phyloP scores from a whole-genome alignment of 2,888 invertebrate species.

The Scrobipalpa atriplicella region DNA sequence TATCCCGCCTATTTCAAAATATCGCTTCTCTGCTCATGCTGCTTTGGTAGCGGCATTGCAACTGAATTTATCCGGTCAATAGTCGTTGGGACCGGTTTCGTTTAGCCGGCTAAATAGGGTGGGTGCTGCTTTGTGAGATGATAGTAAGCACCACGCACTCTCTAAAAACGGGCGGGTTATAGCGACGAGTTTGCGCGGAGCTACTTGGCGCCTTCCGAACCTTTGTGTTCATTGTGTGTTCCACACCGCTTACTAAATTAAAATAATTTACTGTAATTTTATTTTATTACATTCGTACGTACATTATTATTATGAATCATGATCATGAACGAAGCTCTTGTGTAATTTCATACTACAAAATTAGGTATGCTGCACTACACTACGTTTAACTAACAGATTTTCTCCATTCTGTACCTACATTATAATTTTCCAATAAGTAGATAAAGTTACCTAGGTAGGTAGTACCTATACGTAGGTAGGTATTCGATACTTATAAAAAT shows the following conservation, averaged over 20 bases:
- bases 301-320: background rate
- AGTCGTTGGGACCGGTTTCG: constrained; percentile 48
- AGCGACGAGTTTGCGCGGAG: constrained; percentile 45
- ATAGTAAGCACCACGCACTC: constrained; percentile 14
- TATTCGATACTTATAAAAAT: no score
- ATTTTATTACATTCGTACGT: background rate
- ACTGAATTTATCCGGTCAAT: constrained; percentile 63
- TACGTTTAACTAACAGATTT: no score
- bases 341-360: no score
- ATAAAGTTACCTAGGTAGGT: no score
- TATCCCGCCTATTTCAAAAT: constrained; percentile 48
- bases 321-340: background rate
- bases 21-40: constrained; percentile 66
- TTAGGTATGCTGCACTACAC: no score
- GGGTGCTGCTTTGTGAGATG: constrained; percentile 17
- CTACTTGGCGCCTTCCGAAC: constrained; percentile 39
- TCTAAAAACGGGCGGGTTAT: constrained; percentile 36
- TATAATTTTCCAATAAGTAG: no score
- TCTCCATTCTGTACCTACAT: no score
- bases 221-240: constrained; percentile 36
- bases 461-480: no score
- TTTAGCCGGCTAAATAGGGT: constrained; percentile 39
- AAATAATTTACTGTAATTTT: background rate
- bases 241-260: background rate
- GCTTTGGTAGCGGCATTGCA: constrained; percentile 77